These are phyloP conservation scores for Esox masquinongy DNA, from an alignment of 2,797 vertebrate species.

Conservation along the genomic window DNA sequence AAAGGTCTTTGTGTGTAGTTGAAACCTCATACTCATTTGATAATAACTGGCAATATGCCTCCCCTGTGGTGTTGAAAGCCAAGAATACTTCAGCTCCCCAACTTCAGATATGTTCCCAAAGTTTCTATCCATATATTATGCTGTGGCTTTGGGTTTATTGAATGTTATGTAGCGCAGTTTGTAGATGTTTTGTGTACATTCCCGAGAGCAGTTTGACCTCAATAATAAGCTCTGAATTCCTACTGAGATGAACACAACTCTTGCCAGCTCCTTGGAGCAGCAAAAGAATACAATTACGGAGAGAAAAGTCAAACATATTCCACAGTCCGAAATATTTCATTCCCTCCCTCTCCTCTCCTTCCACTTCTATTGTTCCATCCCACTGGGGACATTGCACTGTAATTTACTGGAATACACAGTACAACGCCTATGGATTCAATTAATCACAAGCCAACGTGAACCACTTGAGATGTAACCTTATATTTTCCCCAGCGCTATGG, in stretches of 20 bases:
- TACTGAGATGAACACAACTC: not conserved
- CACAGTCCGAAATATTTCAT: not conserved
- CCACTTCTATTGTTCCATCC: not conserved
- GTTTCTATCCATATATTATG: not conserved
- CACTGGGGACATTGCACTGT: conserved; percentile 5
- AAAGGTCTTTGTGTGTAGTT: not conserved
- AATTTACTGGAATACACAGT: conserved; percentile 13
- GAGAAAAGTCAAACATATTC: not conserved
- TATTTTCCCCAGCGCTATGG: conserved; percentile 8
- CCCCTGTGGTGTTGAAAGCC: not conserved
- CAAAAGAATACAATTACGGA: not conserved
- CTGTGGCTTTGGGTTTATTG: not conserved
- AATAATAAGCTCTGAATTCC: not conserved
- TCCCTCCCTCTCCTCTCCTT: not conserved
- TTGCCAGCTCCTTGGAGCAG: not conserved
- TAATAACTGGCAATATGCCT: not conserved
- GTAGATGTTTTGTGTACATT: not conserved
- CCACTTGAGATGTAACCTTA: conserved; percentile 15
- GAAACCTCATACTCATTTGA: conserved; percentile 20
- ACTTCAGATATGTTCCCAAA: not conserved
- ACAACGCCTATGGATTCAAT: conserved; percentile 7
- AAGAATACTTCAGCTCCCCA: not conserved
- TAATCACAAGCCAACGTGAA: conserved; percentile 14
- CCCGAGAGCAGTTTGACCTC: not conserved
- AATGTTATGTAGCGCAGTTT: not conserved